Percentiles rank a stretch among this genome's conserved stretches.
phyloP scores from a whole-genome alignment of 2,888 invertebrate genomes.

The Trichopoda pennipes region DNA sequence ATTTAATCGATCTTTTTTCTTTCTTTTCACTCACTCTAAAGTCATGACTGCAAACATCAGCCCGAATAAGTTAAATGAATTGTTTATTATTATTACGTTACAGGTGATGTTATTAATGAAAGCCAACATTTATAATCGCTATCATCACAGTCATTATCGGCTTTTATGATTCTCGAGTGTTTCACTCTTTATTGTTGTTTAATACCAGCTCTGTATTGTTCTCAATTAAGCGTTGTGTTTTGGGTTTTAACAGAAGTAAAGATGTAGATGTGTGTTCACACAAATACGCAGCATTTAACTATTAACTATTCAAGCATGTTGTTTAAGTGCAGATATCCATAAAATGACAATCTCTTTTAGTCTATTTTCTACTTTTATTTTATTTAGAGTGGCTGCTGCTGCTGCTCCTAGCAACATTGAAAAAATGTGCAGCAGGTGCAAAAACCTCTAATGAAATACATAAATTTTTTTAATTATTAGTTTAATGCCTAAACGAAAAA shows the following conservation, averaged over 20 bases:
- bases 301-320: no score
- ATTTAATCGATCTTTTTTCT: constrained; percentile 36
- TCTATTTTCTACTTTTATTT: background rate
- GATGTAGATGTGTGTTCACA: background rate
- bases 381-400: background rate
- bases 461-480: no score
- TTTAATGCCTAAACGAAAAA: no score
- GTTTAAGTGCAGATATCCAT: no score
- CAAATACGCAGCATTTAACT: no score
- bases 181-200: constrained; percentile 5
- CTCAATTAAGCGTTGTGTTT: constrained; percentile 13
- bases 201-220: constrained; percentile 3
- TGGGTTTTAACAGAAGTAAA: background rate
- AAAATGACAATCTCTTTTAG: background rate
- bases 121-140: constrained; percentile 31
- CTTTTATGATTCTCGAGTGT: background rate
- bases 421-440: no score
- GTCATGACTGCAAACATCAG: constrained; percentile 12
- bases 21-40: constrained; percentile 34
- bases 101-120: constrained; percentile 31
- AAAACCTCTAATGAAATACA: no score
- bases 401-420: no score
- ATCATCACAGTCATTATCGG: constrained; percentile 15
- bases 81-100: constrained; percentile 22
- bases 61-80: constrained; percentile 21